phyloP scores from a whole-genome alignment of 1,140 invertebrate species.

The Drosophila dunni region DNA sequence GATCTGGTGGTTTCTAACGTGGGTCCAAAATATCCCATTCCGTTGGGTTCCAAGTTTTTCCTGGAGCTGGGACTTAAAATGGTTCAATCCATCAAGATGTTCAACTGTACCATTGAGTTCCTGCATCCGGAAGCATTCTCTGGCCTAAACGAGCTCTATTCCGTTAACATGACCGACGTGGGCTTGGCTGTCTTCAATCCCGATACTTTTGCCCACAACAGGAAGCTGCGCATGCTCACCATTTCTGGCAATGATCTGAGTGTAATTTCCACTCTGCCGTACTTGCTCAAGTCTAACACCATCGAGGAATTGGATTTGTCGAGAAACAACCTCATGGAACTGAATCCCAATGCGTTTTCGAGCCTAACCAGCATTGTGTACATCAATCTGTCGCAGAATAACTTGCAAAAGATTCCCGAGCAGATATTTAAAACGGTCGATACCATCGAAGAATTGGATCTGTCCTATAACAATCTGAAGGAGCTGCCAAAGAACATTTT shows the following conservation, averaged over 20 bases:
- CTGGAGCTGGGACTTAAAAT: conserved; percentile 86
- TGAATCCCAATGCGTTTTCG: conserved; percentile 87
- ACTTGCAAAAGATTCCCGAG: conserved; percentile 87
- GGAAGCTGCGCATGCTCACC: conserved; percentile 87
- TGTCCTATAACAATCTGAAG: conserved; percentile 88
- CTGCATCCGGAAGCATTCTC: conserved; percentile 87
- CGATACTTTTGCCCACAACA: conserved; percentile 88
- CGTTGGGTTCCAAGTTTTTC: conserved; percentile 86
- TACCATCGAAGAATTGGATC: conserved; percentile 88
- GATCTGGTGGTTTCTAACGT: conserved; percentile 87
- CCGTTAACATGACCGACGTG: conserved; percentile 89
- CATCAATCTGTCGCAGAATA: conserved; percentile 88
- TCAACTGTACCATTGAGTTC: conserved; percentile 86
- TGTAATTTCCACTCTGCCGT: conserved; percentile 71
- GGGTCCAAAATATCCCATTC: conserved; percentile 85
- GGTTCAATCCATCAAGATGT: conserved; percentile 86
- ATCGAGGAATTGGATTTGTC: conserved; percentile 89
- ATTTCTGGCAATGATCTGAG: conserved; percentile 89
- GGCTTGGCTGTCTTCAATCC: conserved; percentile 87
- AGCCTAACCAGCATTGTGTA: conserved; percentile 87
- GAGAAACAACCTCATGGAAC: conserved; percentile 87
- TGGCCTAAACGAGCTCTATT: conserved; percentile 87
- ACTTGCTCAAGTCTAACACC: conserved; percentile 85
- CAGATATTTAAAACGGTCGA: conserved; percentile 86
- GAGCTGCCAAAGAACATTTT: conserved; percentile 87